A percentile compares a stretch with the other conserved stretches of the same genome.
These are phyloP conservation scores for Tychaedon coryphoeus DNA, from an alignment of 2,113 vertebrate species.

Conservation along the genomic window DNA sequence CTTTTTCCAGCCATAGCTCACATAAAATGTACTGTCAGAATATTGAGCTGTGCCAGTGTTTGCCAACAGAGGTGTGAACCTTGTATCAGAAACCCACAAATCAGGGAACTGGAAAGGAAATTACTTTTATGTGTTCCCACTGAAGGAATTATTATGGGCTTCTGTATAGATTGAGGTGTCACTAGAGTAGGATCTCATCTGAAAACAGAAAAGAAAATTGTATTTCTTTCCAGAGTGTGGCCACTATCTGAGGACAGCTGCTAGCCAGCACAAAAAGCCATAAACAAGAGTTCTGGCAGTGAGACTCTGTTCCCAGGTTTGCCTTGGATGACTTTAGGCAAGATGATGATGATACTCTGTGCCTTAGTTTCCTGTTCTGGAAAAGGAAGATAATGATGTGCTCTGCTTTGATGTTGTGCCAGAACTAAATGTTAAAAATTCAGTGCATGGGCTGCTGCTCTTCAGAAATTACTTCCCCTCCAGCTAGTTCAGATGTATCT, in stretches of 20 bases:
- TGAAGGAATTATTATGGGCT: neutral
- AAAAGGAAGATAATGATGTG: neutral
- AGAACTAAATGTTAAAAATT: neutral
- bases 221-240: neutral
- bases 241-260: neutral
- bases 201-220: neutral
- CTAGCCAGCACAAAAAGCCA: neutral
- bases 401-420: neutral
- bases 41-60: neutral
- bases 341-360: neutral
- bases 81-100: neutral
- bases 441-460: neutral
- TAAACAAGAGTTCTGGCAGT: neutral
- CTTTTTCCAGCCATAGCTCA: neutral
- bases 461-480: neutral
- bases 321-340: neutral
- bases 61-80: neutral
- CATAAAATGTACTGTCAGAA: neutral
- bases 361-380: constrained; percentile 1
- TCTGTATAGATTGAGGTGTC: neutral
- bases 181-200: neutral
- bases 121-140: neutral
- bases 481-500: neutral
- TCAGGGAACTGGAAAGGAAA: neutral
- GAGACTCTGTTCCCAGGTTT: neutral